phyloP scores from a whole-genome alignment of 1,140 invertebrate genomes.

The Leguminivora glycinivorella region DNA sequence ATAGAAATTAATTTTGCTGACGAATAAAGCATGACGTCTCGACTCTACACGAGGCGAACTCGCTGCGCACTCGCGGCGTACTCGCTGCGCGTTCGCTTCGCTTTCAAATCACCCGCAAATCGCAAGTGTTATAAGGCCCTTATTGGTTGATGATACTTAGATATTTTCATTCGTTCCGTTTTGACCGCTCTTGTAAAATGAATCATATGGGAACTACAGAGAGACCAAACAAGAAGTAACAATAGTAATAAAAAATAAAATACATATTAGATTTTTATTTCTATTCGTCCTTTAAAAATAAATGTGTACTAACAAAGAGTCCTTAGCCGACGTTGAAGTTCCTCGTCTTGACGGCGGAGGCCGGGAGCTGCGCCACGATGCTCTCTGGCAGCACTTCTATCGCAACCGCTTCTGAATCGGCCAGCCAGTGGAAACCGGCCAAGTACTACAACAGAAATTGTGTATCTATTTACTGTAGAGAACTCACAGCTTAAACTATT shows the following conservation, averaged over 20 bases:
- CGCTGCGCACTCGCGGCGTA: too few relatives aligned
- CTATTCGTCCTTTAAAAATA: neutral
- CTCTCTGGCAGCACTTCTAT: constrained; percentile 63
- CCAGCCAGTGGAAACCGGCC: constrained; percentile 65
- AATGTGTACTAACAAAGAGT: neutral
- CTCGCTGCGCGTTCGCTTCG: too few relatives aligned
- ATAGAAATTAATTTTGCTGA: too few relatives aligned
- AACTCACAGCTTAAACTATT: too few relatives aligned
- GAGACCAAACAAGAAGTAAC: neutral
- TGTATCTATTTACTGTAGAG: too few relatives aligned
- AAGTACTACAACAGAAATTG: constrained; percentile 54
- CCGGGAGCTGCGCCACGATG: constrained; percentile 61
- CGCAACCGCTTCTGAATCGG: constrained; percentile 58
- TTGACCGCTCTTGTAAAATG: too few relatives aligned
- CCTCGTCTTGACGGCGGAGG: constrained; percentile 31
- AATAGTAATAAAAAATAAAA: neutral
- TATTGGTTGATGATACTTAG: too few relatives aligned
- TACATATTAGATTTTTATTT: neutral
- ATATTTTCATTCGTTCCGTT: too few relatives aligned
- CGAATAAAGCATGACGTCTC: too few relatives aligned
- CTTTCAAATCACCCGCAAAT: too few relatives aligned
- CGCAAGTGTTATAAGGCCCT: too few relatives aligned
- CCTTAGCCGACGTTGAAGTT: neutral
- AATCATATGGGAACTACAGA: neutral
- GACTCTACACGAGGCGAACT: too few relatives aligned